Base-by-base conservation (phyloP, 2,888 invertebrate genomes). In the Aromia moschata region DNA sequence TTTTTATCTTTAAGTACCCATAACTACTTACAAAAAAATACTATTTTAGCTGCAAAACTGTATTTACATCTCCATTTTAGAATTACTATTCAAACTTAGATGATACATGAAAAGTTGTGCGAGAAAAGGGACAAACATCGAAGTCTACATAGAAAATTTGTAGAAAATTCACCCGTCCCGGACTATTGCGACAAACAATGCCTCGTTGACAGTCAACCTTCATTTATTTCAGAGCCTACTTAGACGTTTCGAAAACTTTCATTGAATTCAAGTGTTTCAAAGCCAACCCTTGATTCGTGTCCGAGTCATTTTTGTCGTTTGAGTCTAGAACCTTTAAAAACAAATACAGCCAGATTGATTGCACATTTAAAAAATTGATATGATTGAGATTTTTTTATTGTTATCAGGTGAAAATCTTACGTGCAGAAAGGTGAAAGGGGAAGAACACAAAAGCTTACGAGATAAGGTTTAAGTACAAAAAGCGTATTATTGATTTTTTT, bases 1-100 rank as follows among this genome's bases (percentile, higher is more conserved):
- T n/a, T n/a, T n/a, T n/a, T n/a, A n/a, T n/a, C n/a, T n/a, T n/a
- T 73, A 74, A 74, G 74, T 74, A 74, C 73, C 70, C 70, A 72
- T 71, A 68, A 66, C 73, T 70, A 71, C 64, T 66, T 68, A 70
- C 65, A 70, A 73, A 70, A 74, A 74, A 72, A 74, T 71, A 74
- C 71, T 69, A 70, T 72, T 69, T 71, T 64, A 72, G 71, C 73
- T 72, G 74, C 71, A 70, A 70, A 74, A 72, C 67, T 69, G 68
- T 73, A 73, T 73, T 59, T 74, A 73, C 72, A 73, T 65, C 60
- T 62, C 41, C n/a, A n/a, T 65, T 33, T 58, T 60, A 61, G 51
- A 64, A 41, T n/a, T 60, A 60, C 55, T 68, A 59, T 62, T 66
- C 38, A 56, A 66, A 62, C 62, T 56, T 38, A 55, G 58, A 67